A percentile compares a stretch with the other conserved stretches of the same genome.
Conservation (phyloP, 2,797 vertebrate genomes). For the Falco novaeseelandiae region DNA sequence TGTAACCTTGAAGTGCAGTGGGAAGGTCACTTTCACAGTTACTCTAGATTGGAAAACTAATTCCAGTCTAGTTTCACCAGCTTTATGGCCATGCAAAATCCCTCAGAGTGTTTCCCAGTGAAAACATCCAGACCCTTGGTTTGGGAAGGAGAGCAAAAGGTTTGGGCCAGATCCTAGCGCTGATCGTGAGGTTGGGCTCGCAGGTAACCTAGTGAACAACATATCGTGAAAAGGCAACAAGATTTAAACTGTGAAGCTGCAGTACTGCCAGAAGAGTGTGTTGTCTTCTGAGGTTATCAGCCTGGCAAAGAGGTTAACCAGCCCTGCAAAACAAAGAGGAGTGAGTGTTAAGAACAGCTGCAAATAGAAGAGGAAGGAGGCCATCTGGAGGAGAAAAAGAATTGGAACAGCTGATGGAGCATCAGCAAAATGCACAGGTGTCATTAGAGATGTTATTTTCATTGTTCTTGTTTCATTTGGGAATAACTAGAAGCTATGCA, state of each 20-base stretch:
- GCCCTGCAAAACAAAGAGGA: background rate
- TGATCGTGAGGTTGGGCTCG: background rate
- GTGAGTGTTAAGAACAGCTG: background rate
- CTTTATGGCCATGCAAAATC: background rate
- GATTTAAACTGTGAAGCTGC: background rate
- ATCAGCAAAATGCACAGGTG: background rate
- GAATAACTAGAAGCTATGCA: background rate
- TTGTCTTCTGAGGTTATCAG: background rate
- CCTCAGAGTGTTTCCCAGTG: background rate
- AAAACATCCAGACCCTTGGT: background rate
- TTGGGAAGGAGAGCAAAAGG: background rate
- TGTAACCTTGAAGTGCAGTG: background rate
- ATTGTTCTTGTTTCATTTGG: background rate
- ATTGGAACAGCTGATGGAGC: background rate
- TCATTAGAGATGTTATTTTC: background rate
- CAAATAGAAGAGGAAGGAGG: slow-evolving; percentile 21
- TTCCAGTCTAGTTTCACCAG: background rate
- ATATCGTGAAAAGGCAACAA: background rate
- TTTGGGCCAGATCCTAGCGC: background rate
- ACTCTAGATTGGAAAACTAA: background rate
- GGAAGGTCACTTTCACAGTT: background rate
- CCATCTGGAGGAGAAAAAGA: slow-evolving; percentile 27
- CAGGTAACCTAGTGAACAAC: background rate
- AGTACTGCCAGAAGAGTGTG: background rate
- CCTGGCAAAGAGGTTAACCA: background rate